Evolutionary conservation across 2,113 vertebrate genomes (phyloP), one percentile per base, ranked within the genome.

Genomic region (Ageneiosus marmoratus): DNA sequence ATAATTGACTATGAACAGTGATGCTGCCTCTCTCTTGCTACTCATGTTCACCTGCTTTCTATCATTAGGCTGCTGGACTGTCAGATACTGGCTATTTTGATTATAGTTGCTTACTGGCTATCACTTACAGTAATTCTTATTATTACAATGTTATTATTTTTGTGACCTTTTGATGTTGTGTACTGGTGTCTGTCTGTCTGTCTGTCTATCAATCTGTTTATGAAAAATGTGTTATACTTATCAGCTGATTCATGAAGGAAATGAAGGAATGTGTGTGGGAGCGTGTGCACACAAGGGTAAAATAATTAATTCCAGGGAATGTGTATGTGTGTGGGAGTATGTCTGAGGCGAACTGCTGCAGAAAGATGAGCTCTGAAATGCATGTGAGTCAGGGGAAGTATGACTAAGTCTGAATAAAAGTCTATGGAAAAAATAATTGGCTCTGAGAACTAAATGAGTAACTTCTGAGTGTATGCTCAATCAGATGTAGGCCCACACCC

Each of bases 371-470:
- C 51, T 75, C 37, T 81, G 72, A 76, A 73, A 80, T 3, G 50
- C 70, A 75, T 56, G 75, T 80, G 48, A 86, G 77, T 82, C 80
- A 85, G 73, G 76, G 79, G 80, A 72, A 79, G 50, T 60, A 55
- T 85, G 80, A 82, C 75, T 82, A 73, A 78, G 29, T 53, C 55
- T 62, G 56, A 81, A 77, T 77, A 77, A 70, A 85, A 77, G 46
- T 85, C 41, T 62, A 77, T 77, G 63, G 63, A 70, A 77, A 77
- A 76, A 77, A 77, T 65, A 81, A 60, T 60, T 51, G 48, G 72
- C 32, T 13, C 46, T 37, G 70, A 46, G 50, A 5, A 53, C 29
- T 83, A 76, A 41, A 83, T 76, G 81, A 83, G 44, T 83, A 83
- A 65, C 58, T 55, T 50, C 56, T 76, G 55, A 82, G 44, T 70